Percentiles rank a stretch among this genome's conserved stretches.
Conservation (phyloP, 2,797 vertebrate genomes). For the Crocodylus rhombifer region DNA sequence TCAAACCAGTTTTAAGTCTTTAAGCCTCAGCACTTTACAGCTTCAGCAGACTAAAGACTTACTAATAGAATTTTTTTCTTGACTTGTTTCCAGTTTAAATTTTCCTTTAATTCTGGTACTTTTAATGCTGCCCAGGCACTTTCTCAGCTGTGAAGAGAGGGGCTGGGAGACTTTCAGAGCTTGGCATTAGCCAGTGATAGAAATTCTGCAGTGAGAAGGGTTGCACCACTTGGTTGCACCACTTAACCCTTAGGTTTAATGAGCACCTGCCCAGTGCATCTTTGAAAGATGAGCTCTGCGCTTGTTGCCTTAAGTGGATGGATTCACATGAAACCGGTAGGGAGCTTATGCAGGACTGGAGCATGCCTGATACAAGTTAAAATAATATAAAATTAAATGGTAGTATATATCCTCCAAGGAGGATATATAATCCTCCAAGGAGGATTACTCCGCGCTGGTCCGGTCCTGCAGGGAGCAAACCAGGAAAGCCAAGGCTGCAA, state of each 20-base stretch:
- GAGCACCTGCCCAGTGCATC: conserved; percentile 8
- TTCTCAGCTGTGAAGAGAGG: conserved; percentile 28
- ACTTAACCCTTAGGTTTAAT: conserved; percentile 33
- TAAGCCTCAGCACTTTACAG: background rate
- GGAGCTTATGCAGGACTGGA: background rate
- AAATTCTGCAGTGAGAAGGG: conserved; percentile 27
- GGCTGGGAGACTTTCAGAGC: conserved; percentile 56
- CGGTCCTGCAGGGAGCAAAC: too few relatives aligned
- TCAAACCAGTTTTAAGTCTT: background rate
- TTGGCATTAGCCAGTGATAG: conserved; percentile 20
- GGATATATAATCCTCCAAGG: too few relatives aligned
- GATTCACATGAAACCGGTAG: background rate
- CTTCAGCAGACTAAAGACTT: conserved; percentile 16
- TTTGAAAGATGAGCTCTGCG: background rate
- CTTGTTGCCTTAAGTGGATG: background rate
- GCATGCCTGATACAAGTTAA: background rate
- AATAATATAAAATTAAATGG: background rate
- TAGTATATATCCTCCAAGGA: background rate
- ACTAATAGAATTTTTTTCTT: background rate
- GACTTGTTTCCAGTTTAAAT: conserved; percentile 1
- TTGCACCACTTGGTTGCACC: background rate
- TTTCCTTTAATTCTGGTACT: background rate
- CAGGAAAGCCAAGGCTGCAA: too few relatives aligned
- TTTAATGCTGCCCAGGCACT: conserved; percentile 34
- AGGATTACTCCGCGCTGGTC: too few relatives aligned